A percentile compares a stretch with the other conserved stretches of the same genome.
Conservation (phyloP, 2,797 vertebrate genomes). For the Poeciliopsis gracilis region DNA sequence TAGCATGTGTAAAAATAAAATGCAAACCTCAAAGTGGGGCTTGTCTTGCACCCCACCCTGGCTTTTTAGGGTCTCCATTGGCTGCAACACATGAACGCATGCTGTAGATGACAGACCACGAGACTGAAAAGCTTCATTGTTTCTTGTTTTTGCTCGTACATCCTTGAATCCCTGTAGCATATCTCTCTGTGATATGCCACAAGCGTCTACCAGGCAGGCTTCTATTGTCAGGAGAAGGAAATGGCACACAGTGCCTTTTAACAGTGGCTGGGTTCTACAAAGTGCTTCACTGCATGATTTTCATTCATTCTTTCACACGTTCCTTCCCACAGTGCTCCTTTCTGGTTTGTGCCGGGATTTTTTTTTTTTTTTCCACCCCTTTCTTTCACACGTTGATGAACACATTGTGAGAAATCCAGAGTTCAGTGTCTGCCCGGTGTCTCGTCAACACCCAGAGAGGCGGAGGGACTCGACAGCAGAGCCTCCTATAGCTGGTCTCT, state of each 20-base stretch:
- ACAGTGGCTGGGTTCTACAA: constrained; percentile 1
- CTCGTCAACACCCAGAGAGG: background rate
- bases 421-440: background rate
- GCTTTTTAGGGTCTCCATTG: background rate
- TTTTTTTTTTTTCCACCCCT: no score
- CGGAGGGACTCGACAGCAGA: no score
- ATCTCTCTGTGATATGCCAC: background rate
- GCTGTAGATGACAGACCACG: constrained; percentile 18
- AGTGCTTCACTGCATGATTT: background rate
- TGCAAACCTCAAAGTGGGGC: constrained; percentile 18
- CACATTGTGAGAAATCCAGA: background rate
- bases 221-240: constrained; percentile 8
- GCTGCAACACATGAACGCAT: constrained; percentile 19
- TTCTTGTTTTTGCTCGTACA: background rate
- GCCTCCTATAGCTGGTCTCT: background rate
- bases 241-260: constrained; percentile 1
- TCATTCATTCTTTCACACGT: background rate
- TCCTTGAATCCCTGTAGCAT: constrained; percentile 1
- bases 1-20: constrained; percentile 12
- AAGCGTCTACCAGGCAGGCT: background rate
- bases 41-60: background rate
- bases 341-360: background rate
- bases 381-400: background rate
- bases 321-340: background rate
- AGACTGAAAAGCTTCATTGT: constrained; percentile 10